Evolutionary conservation across 2,888 invertebrate genomes (phyloP), one percentile per base, ranked within the genome.

Genomic region (Lepidocyrtinus sp.): DNA sequence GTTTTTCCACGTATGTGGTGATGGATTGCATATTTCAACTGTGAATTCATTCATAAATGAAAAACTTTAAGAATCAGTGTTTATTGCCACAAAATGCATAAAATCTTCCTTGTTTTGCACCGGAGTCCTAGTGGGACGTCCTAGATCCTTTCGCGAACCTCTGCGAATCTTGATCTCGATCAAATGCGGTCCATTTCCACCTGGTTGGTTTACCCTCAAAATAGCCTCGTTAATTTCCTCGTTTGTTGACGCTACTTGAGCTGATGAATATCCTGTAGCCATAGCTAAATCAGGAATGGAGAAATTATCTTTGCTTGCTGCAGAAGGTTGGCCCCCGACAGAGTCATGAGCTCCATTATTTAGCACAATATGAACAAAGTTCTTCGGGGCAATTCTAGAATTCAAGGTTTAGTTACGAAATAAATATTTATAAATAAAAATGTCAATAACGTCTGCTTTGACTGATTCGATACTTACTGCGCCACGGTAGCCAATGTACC

Each of bases 301-400:
- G 63, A 85, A 85, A 12, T 67, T 71, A 12, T 70, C 78, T 59
- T 70, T 80, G 50, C 64, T 55, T 7, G 84, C 83, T n/a, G 86
- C 86, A 25, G 84, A 89, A 2, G 89, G 89, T 83, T 89, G 89
- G 1, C 89, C 90, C 26, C 90, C 90, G 0, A 90, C 90, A 19
- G 89, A 89, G 81, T 90, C 90, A 84, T 90, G 90, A 24, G 88
- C 88, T 46, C 89, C 89, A 82, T 90, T 90, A 84, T 89, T 90
- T 76, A 90, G 87, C 27, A 89, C 87, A 45, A 90, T 88, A 80
- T 90, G 90, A 74, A 88, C 88, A 27, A 89, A 87, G 81, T 90
- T 89, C 1, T 85, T 63, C n/a, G 88, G 88, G 21, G 55, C 65
- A 0, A 68, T 50, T 46, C 81, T 81, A 26, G 36, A 15, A 67